A percentile compares a stretch with the other conserved stretches of the same genome.
These are phyloP conservation scores for Vicugna pacos DNA, from an alignment of 2,113 vertebrate genomes.

Conservation along the genomic window DNA sequence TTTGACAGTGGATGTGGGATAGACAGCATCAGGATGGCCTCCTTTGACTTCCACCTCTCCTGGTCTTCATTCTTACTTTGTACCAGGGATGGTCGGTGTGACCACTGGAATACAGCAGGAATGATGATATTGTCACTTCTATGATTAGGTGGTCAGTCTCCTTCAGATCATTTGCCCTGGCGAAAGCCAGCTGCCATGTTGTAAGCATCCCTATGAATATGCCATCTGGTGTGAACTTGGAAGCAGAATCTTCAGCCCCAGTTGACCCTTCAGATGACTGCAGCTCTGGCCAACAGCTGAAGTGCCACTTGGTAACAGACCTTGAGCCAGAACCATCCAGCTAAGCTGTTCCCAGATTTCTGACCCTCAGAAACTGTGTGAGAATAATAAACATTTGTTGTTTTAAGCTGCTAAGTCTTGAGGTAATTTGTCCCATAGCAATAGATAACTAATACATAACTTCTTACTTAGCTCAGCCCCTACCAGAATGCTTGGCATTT, in stretches of 20 bases:
- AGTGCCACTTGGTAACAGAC: background rate
- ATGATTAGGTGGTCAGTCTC: background rate
- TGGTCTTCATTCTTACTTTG: background rate
- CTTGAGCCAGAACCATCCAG: background rate
- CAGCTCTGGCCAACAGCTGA: background rate
- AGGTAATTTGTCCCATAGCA: background rate
- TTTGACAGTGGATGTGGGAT: background rate
- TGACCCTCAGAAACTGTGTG: background rate
- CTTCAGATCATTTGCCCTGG: background rate
- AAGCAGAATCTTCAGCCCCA: background rate
- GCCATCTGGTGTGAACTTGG: background rate
- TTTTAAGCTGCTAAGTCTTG: background rate
- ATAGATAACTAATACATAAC: background rate
- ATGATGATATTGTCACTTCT: background rate
- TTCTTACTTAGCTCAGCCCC: background rate
- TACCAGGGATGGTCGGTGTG: background rate
- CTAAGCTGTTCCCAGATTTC: background rate
- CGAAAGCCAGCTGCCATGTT: background rate
- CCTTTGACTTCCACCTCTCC: background rate
- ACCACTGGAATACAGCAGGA: background rate
- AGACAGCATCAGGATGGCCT: background rate
- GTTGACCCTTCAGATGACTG: background rate
- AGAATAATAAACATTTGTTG: background rate
- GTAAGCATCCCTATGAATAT: background rate
- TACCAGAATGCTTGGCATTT: background rate